These are phyloP conservation scores for Saguinus midas DNA, from an alignment of 2,113 vertebrate species.

Conservation along the genomic window DNA sequence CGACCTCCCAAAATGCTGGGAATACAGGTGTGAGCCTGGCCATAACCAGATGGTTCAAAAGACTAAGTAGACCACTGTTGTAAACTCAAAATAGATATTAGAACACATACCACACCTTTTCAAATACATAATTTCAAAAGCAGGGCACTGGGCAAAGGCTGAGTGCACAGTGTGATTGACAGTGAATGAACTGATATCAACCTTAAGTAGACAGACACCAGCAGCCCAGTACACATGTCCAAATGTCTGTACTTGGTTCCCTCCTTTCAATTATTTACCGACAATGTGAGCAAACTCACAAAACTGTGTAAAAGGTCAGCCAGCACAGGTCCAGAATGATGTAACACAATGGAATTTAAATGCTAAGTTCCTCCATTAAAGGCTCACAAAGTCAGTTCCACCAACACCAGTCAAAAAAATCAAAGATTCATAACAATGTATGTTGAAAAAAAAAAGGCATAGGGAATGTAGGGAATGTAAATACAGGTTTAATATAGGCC, in stretches of 20 bases:
- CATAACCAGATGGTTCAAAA: neutral
- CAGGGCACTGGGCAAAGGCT: neutral
- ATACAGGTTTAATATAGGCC: neutral
- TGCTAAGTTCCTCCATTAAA: neutral
- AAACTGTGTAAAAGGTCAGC: neutral
- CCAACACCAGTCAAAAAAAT: neutral
- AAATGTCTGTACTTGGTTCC: neutral
- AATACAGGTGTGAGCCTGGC: too few relatives aligned
- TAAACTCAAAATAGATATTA: neutral
- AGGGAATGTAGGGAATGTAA: neutral
- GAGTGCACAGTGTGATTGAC: neutral
- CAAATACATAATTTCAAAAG: neutral
- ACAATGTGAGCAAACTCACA: neutral
- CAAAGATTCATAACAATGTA: neutral
- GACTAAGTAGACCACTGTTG: neutral
- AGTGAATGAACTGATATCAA: neutral
- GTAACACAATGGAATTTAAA: neutral
- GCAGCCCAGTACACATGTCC: neutral
- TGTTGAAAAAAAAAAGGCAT: neutral
- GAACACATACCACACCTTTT: neutral
- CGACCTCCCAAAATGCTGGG: too few relatives aligned
- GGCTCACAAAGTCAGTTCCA: neutral
- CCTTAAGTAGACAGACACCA: neutral
- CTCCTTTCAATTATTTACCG: neutral
- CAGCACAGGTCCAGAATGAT: neutral